These are phyloP conservation scores for Phaedon cochleariae DNA, from an alignment of 2,888 invertebrate genomes.

Conservation along the genomic window DNA sequence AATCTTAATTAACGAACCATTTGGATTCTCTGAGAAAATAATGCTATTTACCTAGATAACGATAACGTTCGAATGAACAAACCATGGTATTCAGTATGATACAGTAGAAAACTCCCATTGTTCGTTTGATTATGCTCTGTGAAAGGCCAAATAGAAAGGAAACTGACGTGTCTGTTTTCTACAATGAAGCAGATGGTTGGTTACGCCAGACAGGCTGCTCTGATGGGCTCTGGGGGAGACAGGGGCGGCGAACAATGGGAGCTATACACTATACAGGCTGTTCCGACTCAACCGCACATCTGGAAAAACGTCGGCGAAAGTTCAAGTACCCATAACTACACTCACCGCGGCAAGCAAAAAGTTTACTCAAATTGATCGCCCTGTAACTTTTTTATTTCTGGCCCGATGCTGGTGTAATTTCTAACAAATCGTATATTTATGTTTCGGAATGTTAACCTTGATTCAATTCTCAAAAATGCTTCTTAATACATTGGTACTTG, in stretches of 20 bases:
- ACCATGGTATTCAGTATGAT: conserved; percentile 12
- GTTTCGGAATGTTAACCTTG: too few species aligned
- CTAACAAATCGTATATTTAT: too few species aligned
- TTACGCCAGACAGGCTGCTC: background rate
- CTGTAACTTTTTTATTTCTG: too few species aligned
- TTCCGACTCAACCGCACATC: background rate
- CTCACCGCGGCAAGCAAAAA: too few species aligned
- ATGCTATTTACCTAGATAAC: background rate
- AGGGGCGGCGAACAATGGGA: background rate
- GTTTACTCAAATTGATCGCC: too few species aligned
- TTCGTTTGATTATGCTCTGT: conserved; percentile 18
- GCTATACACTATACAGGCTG: background rate
- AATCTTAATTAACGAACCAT: background rate
- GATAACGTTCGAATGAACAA: too few species aligned
- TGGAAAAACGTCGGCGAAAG: too few species aligned
- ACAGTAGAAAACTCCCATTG: conserved; percentile 23
- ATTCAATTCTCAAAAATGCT: too few species aligned
- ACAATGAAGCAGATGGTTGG: conserved; percentile 34
- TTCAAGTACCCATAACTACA: too few species aligned
- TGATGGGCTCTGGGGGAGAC: background rate
- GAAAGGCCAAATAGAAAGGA: conserved; percentile 41
- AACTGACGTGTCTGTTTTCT: conserved; percentile 44
- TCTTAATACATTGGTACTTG: too few species aligned
- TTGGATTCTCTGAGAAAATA: background rate
- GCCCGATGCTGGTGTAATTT: too few species aligned